phyloP scores from a whole-genome alignment of 2,113 vertebrate species.

The Columba livia region DNA sequence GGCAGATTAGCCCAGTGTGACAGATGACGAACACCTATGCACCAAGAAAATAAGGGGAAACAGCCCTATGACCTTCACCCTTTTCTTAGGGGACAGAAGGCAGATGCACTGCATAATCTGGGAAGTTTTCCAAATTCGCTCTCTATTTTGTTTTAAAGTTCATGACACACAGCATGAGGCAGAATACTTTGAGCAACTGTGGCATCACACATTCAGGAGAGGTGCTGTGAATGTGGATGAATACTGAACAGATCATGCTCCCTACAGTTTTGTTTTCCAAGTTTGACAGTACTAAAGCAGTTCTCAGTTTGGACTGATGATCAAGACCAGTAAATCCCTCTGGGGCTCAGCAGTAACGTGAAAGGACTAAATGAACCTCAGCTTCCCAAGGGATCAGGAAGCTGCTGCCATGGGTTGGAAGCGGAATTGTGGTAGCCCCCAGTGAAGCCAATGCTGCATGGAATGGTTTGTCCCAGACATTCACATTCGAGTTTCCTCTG shows the following conservation, averaged over 20 bases:
- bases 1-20: not conserved
- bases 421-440: not conserved
- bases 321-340: not conserved
- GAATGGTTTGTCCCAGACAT: not conserved
- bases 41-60: not conserved
- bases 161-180: not conserved
- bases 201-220: not conserved
- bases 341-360: not conserved
- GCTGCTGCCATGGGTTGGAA: not conserved
- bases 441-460: not conserved
- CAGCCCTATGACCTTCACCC: not conserved
- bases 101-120: not conserved
- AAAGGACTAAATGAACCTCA: not conserved
- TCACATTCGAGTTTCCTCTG: not conserved
- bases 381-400: not conserved
- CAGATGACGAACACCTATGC: not conserved
- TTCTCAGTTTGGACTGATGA: not conserved
- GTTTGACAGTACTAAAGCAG: not conserved
- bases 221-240: not conserved
- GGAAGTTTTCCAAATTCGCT: not conserved
- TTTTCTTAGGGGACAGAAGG: not conserved
- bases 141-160: not conserved
- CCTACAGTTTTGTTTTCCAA: not conserved
- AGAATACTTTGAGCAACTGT: not conserved
- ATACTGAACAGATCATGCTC: not conserved